Percentiles rank a stretch among this genome's conserved stretches.
phyloP scores from a whole-genome alignment of 2,113 vertebrate genomes.

The Xiphophorus hellerii region DNA sequence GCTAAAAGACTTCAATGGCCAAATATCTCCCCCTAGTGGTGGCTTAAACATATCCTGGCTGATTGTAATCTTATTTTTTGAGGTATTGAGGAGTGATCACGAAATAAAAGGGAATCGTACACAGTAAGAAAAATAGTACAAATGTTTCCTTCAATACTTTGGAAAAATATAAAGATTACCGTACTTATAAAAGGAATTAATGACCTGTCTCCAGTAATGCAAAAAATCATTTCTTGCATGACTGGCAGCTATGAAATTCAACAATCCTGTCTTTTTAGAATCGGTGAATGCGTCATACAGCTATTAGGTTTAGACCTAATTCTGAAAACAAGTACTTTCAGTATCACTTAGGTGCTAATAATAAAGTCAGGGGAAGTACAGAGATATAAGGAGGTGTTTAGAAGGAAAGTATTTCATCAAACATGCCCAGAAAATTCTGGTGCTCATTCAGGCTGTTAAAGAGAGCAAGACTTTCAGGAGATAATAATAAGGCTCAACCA shows the following conservation, averaged over 20 bases:
- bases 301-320: background rate
- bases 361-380: background rate
- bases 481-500: no score
- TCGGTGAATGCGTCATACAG: background rate
- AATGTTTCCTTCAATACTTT: background rate
- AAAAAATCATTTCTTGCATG: background rate
- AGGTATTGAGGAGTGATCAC: background rate
- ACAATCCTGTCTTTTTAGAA: background rate
- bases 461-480: no score
- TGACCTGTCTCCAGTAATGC: background rate
- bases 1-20: background rate
- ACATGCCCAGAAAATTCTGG: background rate
- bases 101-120: background rate
- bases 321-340: background rate
- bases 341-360: background rate
- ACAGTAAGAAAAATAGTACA: background rate
- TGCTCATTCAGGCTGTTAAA: background rate
- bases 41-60: background rate
- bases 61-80: background rate
- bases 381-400: background rate
- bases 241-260: background rate
- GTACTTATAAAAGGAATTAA: background rate
- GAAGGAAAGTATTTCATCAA: background rate
- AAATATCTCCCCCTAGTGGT: slow-evolving; percentile 69
- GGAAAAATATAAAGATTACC: background rate